phyloP scores from a whole-genome alignment of 2,888 invertebrate species.

The Apamea anceps region DNA sequence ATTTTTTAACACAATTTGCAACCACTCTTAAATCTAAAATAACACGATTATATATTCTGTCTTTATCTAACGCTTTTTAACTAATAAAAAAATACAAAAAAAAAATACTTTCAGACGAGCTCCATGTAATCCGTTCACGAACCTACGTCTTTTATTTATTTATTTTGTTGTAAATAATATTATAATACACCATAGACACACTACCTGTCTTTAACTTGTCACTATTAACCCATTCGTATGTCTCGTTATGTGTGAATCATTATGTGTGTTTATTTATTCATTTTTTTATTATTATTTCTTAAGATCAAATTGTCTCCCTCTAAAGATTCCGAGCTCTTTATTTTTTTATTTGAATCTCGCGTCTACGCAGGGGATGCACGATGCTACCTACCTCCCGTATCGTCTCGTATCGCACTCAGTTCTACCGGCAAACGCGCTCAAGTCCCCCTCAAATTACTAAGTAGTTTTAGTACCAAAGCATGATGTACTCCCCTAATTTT shows the following conservation, averaged over 20 bases:
- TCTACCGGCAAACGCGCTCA: constrained; percentile 69
- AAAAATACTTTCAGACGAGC: constrained; percentile 74
- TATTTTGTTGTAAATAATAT: constrained; percentile 78
- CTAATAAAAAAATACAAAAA: constrained; percentile 38
- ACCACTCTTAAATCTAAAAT: constrained; percentile 42
- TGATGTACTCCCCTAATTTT: constrained; percentile 82
- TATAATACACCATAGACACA: constrained; percentile 81
- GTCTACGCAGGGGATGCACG: constrained; percentile 90
- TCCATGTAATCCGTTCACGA: constrained; percentile 67
- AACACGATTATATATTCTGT: constrained; percentile 33
- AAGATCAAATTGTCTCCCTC: constrained; percentile 88
- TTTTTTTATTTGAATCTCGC: constrained; percentile 81
- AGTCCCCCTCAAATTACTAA: constrained; percentile 57
- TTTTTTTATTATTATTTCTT: constrained; percentile 72
- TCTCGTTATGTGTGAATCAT: constrained; percentile 79
- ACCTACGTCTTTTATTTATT: constrained; percentile 64
- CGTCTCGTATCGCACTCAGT: constrained; percentile 68
- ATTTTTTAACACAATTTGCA: constrained; percentile 45
- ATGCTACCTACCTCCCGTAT: constrained; percentile 88
- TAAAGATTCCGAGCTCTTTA: constrained; percentile 86
- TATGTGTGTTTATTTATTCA: constrained; percentile 80
- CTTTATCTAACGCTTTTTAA: constrained; percentile 49
- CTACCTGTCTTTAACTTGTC: constrained; percentile 82
- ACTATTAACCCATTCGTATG: constrained; percentile 86
- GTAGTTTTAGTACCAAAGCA: constrained; percentile 79